phyloP scores from a whole-genome alignment of 2,797 vertebrate genomes.

The Aulostomus chinensis region DNA sequence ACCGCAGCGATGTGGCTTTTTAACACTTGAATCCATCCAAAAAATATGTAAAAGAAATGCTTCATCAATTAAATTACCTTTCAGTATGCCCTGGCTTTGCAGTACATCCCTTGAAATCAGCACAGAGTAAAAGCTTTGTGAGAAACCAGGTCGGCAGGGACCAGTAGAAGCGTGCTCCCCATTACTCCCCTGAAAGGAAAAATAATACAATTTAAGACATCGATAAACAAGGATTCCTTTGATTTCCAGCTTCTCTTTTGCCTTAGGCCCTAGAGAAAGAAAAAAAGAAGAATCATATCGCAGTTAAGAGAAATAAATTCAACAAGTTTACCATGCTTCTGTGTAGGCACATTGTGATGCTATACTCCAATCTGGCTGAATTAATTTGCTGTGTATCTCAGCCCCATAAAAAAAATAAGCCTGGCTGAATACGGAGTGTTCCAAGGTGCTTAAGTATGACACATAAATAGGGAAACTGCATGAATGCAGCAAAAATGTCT shows the following conservation, averaged over 20 bases:
- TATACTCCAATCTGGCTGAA: too few relatives aligned
- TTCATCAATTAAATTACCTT: conserved; percentile 84
- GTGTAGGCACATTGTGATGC: too few relatives aligned
- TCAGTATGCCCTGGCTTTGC: conserved; percentile 85
- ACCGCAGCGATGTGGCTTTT: not conserved
- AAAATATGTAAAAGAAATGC: conserved; percentile 21
- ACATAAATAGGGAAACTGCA: too few relatives aligned
- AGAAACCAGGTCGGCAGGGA: conserved; percentile 90
- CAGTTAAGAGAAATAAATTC: too few relatives aligned
- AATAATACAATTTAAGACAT: conserved; percentile 52
- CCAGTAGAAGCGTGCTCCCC: conserved; percentile 83
- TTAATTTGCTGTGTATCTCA: too few relatives aligned
- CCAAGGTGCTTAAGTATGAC: too few relatives aligned
- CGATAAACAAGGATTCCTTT: conserved; percentile 64
- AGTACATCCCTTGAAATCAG: conserved; percentile 86
- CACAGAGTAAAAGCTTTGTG: conserved; percentile 89
- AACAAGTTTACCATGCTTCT: too few relatives aligned
- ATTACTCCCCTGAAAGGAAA: conserved; percentile 75
- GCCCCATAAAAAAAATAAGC: too few relatives aligned
- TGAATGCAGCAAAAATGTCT: too few relatives aligned
- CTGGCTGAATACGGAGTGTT: too few relatives aligned
- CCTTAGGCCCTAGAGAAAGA: too few relatives aligned
- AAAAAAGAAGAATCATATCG: too few relatives aligned
- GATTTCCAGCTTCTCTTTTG: conserved; percentile 51
- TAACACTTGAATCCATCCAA: not conserved